A percentile compares a stretch with the other conserved stretches of the same genome.
phyloP scores from a whole-genome alignment of 2,888 invertebrate genomes.

The Yponomeuta plumbellus region DNA sequence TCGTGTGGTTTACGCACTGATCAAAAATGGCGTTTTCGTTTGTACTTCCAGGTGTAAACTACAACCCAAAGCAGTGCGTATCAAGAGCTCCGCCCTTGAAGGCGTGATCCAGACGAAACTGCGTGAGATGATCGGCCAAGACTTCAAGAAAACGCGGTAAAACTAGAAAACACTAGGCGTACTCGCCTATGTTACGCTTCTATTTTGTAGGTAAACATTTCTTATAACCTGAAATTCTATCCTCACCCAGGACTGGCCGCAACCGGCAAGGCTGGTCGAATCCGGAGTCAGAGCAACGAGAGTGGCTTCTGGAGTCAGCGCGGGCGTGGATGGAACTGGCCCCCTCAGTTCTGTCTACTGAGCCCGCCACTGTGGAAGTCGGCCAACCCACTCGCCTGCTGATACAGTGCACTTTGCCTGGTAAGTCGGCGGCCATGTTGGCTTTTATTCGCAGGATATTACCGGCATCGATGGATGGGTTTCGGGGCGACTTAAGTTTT shows the following conservation, averaged over 20 bases:
- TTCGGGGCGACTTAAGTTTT: too few species aligned
- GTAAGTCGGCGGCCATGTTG: not conserved
- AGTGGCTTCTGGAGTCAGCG: slow-evolving; percentile 70
- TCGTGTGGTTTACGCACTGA: too few species aligned
- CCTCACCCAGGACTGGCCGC: slow-evolving; percentile 71
- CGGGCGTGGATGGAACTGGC: slow-evolving; percentile 85
- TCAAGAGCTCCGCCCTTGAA: slow-evolving; percentile 73
- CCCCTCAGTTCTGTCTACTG: slow-evolving; percentile 50
- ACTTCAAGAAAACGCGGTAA: slow-evolving; percentile 60
- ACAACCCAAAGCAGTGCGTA: slow-evolving; percentile 70
- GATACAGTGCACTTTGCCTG: slow-evolving; percentile 75
- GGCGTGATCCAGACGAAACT: slow-evolving; percentile 71
- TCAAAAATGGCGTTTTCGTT: not conserved
- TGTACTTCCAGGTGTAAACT: slow-evolving; percentile 72
- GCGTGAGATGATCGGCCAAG: slow-evolving; percentile 57
- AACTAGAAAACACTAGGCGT: too few species aligned
- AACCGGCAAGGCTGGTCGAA: slow-evolving; percentile 72
- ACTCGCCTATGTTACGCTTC: too few species aligned
- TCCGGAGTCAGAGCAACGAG: slow-evolving; percentile 60
- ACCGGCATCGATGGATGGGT: too few species aligned
- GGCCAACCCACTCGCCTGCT: slow-evolving; percentile 83
- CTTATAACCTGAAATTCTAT: not conserved
- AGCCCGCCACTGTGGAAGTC: slow-evolving; percentile 79
- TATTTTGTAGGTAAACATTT: too few species aligned
- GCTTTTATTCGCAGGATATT: too few species aligned